Evolutionary conservation across 92 coral and sea anemone genomes (phyloP), one percentile per base, ranked within the genome.

Genomic region (Muricea muricata): DNA sequence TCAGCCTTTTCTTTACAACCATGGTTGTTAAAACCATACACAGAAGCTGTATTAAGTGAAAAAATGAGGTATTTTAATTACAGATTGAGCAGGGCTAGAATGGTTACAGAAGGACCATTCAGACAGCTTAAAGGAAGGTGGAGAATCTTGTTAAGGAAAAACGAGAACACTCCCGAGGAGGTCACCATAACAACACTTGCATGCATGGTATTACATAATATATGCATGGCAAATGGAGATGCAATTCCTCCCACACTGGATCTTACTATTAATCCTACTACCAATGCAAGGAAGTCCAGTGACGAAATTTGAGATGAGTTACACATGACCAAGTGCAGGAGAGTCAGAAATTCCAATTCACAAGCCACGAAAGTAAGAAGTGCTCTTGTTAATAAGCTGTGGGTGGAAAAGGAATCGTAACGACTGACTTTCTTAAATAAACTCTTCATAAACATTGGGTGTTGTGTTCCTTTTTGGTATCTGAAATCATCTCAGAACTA

Each of bases 101-200:
- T 87, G 83, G 87, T 87, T 25, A 73, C 82, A 33, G 88, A 88
- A 82, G 91, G 77, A 20, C 42, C 46, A 30, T 88, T 25, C 56
- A 81, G 91, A n/a, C 91, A 88, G 50, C 84, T 84, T 29, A 88
- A 88, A 57, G 91, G 88, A 40, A 84, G 91, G 73, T 83, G 88
- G 91, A 28, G 89, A 52, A 73, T 88, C 29, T 66, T 88, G 41
- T 33, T 75, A n/a, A 84, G 92, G 67, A 84, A 84, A 48, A 67
- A 84, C 84, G 89, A 89, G 54, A 84, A 89, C 73, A 85, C 58
- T 73, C 80, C 70, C 78, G 82, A 61, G 31, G 87, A 89, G 79
- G 73, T 84, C 28, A 84, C 58, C 78, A 77, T 67, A 77, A 73
- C 88, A 21, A 79, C 82, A 41, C 91, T 88, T 39, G 80, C 86